phyloP scores from a whole-genome alignment of 2,888 invertebrate genomes.

The Nymphalis urticae region DNA sequence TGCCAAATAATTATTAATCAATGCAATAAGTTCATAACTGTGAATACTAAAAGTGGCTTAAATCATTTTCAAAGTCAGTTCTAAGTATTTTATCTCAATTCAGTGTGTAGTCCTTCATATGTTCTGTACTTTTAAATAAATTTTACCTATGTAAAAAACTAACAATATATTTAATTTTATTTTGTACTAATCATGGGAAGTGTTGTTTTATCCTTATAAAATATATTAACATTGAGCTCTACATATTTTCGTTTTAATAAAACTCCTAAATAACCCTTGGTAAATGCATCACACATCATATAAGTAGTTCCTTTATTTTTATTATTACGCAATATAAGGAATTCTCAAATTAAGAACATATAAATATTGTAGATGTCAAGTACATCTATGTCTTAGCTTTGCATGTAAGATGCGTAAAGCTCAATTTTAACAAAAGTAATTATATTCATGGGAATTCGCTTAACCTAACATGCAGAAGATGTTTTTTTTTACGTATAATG shows the following conservation, averaged over 20 bases:
- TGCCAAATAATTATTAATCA: constrained; percentile 76
- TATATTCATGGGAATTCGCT: no score
- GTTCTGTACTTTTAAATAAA: constrained; percentile 82
- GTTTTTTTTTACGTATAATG: no score
- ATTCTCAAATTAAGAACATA: neutral
- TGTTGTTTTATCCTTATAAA: constrained; percentile 82
- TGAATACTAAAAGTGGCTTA: constrained; percentile 81
- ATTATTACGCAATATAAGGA: neutral
- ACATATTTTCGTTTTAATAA: constrained; percentile 78
- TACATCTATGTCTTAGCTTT: no score
- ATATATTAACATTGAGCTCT: constrained; percentile 83
- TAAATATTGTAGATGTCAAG: no score
- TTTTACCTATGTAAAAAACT: constrained; percentile 81
- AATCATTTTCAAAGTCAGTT: constrained; percentile 77
- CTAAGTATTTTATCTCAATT: constrained; percentile 81
- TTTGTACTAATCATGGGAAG: constrained; percentile 82
- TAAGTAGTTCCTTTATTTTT: neutral
- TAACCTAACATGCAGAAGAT: no score
- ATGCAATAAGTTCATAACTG: constrained; percentile 80
- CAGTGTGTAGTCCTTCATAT: constrained; percentile 82
- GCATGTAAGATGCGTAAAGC: no score
- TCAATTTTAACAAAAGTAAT: no score
- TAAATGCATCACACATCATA: neutral
- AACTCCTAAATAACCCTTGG: constrained; percentile 44
- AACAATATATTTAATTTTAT: constrained; percentile 82